Evolutionary conservation across 1,140 invertebrate species (phyloP).

Genomic region (Papilio helenus): DNA sequence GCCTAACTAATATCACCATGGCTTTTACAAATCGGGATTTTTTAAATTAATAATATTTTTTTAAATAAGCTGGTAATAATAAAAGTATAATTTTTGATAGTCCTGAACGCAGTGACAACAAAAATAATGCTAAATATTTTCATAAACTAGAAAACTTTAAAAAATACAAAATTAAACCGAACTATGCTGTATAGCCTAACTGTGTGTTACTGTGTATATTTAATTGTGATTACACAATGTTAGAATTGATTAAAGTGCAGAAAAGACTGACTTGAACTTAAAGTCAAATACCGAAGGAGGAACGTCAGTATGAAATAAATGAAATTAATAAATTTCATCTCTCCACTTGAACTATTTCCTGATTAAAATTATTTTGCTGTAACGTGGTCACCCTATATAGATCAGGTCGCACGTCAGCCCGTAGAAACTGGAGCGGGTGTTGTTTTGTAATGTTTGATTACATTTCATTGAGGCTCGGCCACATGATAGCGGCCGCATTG

Average conservation of each 20-base stretch:
- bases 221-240: not conserved
- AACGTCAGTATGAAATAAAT: not conserved
- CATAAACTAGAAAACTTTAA: too few species aligned
- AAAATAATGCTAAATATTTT: too few species aligned
- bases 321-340: not conserved
- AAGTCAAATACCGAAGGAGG: not conserved
- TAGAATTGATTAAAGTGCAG: not conserved
- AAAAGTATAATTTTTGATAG: not conserved
- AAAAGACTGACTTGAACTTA: not conserved
- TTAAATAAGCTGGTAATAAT: not conserved
- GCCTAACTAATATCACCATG: not conserved
- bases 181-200: not conserved
- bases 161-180: not conserved
- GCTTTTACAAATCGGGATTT: not conserved
- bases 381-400: conserved; percentile 43
- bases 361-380: conserved; percentile 24
- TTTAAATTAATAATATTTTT: not conserved
- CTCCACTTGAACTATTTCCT: not conserved
- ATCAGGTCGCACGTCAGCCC: conserved; percentile 48
- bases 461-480: conserved; percentile 53
- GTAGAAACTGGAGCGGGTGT: conserved; percentile 62
- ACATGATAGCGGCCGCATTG: conserved; percentile 45
- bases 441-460: conserved; percentile 67
- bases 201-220: too few species aligned
- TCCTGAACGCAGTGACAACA: too few species aligned